Evolutionary conservation across 2,113 vertebrate species (phyloP).

Genomic region (Vidua macroura): DNA sequence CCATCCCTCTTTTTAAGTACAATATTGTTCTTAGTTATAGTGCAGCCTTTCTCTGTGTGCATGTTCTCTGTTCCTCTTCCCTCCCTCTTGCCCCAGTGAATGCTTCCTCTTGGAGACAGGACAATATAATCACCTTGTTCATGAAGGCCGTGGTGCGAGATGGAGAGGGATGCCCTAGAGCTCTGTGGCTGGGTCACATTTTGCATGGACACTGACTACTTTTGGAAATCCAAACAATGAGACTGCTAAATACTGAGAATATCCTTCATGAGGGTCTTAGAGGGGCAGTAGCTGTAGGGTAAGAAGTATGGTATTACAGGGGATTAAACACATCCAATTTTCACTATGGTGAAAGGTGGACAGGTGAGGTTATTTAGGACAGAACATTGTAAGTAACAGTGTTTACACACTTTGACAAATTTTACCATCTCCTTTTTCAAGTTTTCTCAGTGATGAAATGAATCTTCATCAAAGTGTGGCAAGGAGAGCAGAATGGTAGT

Average conservation of each 20-base stretch:
- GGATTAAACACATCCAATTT: neutral
- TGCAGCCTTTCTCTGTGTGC: neutral
- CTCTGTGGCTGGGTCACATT: neutral
- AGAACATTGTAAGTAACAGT: neutral
- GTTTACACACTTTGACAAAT: neutral
- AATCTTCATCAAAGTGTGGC: neutral
- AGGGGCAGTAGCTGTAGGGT: neutral
- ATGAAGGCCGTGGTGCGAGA: neutral
- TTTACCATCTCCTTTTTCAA: neutral
- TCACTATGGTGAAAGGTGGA: neutral
- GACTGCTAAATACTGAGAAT: neutral
- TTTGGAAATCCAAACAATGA: neutral
- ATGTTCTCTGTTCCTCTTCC: neutral
- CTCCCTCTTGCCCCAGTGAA: neutral
- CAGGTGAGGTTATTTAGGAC: neutral
- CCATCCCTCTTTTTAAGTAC: neutral
- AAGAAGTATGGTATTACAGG: neutral
- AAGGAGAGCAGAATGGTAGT: neutral
- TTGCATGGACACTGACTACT: fast-evolving
- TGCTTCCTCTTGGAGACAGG: neutral
- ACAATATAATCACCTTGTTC: neutral
- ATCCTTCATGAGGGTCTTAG: neutral
- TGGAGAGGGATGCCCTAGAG: neutral
- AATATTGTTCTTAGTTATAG: neutral
- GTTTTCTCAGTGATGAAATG: neutral